Conservation (phyloP, 2,113 vertebrate species). For the Potamarius usumacintae region DNA sequence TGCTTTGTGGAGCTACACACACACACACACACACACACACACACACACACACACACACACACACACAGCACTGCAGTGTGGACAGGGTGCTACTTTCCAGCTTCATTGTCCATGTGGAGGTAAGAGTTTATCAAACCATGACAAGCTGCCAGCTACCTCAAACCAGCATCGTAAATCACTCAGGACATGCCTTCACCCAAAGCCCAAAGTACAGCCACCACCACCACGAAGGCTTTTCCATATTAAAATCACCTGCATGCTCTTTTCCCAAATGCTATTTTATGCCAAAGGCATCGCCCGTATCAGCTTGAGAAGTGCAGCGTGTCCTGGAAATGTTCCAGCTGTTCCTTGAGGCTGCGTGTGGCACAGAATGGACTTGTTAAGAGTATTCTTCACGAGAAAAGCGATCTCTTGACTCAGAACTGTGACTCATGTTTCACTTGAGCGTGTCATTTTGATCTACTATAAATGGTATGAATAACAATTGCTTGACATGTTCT, state of each 20-base stretch:
- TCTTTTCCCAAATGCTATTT: conserved; percentile 31
- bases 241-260: conserved; percentile 57
- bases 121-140: conserved; percentile 46
- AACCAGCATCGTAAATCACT: conserved; percentile 57
- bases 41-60: background rate
- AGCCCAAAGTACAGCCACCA: conserved; percentile 56
- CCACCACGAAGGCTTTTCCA: conserved; percentile 51
- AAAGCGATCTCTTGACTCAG: background rate
- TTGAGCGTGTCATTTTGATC: background rate
- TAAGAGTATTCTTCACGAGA: background rate
- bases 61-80: background rate
- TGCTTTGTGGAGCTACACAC: background rate
- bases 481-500: background rate
- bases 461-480: background rate
- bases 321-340: background rate
- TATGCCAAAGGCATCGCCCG: conserved; percentile 29
- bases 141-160: conserved; percentile 43
- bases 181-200: conserved; percentile 39
- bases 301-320: conserved; percentile 26
- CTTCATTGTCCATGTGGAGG: conserved; percentile 25
- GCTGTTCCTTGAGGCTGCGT: background rate
- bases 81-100: conserved; percentile 31
- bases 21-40: background rate
- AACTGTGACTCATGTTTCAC: background rate
- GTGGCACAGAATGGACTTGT: background rate